Evolutionary conservation across 1,140 invertebrate genomes (phyloP).

Genomic region (Cyclina sinensis): DNA sequence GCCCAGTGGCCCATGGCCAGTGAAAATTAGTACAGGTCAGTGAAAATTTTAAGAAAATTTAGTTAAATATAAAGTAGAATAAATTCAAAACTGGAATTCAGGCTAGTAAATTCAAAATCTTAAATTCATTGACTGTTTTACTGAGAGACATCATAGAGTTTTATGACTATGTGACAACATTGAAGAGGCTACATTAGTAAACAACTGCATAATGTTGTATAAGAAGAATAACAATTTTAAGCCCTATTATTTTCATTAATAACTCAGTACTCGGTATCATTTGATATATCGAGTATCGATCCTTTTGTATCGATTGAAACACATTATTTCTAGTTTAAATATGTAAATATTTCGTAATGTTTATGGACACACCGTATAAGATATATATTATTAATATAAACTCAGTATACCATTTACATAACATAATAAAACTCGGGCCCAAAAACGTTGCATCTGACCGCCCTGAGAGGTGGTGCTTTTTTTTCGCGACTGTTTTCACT

Average conservation of each 20-base stretch:
- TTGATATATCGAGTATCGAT: too few relatives aligned
- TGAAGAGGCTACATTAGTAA: conserved; percentile 45
- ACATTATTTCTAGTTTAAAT: conserved; percentile 49
- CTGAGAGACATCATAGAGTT: conserved; percentile 42
- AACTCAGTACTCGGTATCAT: conserved; percentile 42
- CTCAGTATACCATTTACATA: conserved; percentile 40
- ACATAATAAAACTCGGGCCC: conserved; percentile 43
- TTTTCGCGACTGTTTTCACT: conserved; percentile 47
- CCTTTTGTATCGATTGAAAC: conserved; percentile 40
- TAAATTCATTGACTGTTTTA: too few relatives aligned
- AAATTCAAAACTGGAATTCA: too few relatives aligned
- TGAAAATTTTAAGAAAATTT: too few relatives aligned
- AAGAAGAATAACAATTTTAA: conserved; percentile 44
- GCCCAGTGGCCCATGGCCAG: conserved; percentile 28
- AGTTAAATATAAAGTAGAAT: too few relatives aligned
- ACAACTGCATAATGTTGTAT: conserved; percentile 27
- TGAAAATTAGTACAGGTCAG: conserved; percentile 19
- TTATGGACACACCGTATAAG: conserved; percentile 42
- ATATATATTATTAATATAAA: conserved; percentile 50
- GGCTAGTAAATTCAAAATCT: too few relatives aligned
- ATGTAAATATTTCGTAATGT: conserved; percentile 47
- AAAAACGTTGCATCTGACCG: conserved; percentile 40
- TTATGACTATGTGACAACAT: conserved; percentile 44
- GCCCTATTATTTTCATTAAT: conserved; percentile 38
- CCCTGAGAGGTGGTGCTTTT: conserved; percentile 25